phyloP scores from a whole-genome alignment of 64 coral and sea anemone species.

The Pocillopora damicornis region DNA sequence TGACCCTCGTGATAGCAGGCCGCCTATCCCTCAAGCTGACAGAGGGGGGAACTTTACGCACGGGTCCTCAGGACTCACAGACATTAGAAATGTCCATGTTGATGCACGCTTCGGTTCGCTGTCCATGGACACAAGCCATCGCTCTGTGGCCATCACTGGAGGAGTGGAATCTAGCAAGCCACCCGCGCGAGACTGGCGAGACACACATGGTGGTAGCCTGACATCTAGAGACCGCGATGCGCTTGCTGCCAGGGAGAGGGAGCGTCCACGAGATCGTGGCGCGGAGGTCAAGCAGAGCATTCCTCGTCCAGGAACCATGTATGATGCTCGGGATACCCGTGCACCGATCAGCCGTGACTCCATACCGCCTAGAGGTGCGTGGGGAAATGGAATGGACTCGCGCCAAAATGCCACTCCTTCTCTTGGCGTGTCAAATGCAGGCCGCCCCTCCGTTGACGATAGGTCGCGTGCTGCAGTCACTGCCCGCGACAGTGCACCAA shows the following conservation, averaged over 20 bases:
- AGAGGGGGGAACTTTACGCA: slow-evolving; percentile 49
- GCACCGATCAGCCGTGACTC: slow-evolving; percentile 65
- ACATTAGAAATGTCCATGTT: slow-evolving; percentile 40
- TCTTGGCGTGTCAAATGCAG: slow-evolving; percentile 39
- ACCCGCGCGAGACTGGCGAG: slow-evolving; percentile 78
- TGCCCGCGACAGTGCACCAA: slow-evolving; percentile 33
- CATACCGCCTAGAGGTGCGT: slow-evolving; percentile 65
- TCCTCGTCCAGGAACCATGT: slow-evolving; percentile 46
- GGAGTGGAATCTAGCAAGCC: slow-evolving; percentile 53
- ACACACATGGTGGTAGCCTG: slow-evolving; percentile 38
- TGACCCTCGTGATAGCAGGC: slow-evolving; percentile 76
- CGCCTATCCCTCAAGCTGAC: slow-evolving; percentile 55
- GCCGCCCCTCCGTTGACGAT: slow-evolving; percentile 55
- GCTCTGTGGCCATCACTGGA: slow-evolving; percentile 17
- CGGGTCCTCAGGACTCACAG: slow-evolving; percentile 6
- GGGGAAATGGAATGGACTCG: slow-evolving; percentile 51
- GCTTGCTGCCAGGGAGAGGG: slow-evolving; percentile 54
- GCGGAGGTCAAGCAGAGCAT: slow-evolving; percentile 27
- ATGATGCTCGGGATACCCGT: slow-evolving; percentile 75
- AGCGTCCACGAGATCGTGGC: slow-evolving; percentile 61
- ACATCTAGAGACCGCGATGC: slow-evolving; percentile 59
- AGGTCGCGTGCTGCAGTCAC: slow-evolving; percentile 63
- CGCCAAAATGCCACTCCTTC: slow-evolving; percentile 28
- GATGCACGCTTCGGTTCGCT: slow-evolving; percentile 52
- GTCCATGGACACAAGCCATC: slow-evolving; percentile 32